Percentiles rank a stretch among this genome's conserved stretches.
Conservation (phyloP, 2,113 vertebrate species). For the Plecotus auritus region DNA sequence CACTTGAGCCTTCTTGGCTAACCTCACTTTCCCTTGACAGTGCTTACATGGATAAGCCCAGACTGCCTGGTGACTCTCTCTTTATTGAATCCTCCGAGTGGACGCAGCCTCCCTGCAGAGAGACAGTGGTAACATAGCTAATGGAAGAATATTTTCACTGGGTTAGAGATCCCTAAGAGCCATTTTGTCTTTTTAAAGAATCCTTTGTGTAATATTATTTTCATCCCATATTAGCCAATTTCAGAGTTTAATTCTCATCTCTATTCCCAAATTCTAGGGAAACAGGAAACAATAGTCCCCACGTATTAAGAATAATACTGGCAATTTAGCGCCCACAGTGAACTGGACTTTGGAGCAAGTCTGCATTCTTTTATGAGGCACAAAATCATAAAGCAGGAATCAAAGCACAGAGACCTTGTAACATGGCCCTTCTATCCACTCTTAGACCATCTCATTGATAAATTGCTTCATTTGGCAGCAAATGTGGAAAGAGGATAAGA, state of each 20-base stretch:
- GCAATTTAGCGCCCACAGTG: background rate
- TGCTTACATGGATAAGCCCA: background rate
- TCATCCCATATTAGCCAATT: background rate
- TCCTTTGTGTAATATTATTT: background rate
- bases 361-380: background rate
- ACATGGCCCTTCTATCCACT: background rate
- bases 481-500: background rate
- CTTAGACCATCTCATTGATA: slow-evolving; percentile 4
- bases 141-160: background rate
- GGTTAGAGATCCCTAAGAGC: background rate
- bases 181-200: background rate
- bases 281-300: background rate
- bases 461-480: slow-evolving; percentile 13
- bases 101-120: background rate
- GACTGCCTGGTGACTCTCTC: background rate
- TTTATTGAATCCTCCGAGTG: background rate
- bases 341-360: background rate
- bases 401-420: background rate
- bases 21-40: background rate
- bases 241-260: background rate
- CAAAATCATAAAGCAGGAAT: background rate
- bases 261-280: background rate
- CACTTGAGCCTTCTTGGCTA: background rate
- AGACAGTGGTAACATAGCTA: background rate
- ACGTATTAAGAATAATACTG: background rate